These are phyloP conservation scores for Solea senegalensis DNA, from an alignment of 2,113 vertebrate species.

Conservation along the genomic window DNA sequence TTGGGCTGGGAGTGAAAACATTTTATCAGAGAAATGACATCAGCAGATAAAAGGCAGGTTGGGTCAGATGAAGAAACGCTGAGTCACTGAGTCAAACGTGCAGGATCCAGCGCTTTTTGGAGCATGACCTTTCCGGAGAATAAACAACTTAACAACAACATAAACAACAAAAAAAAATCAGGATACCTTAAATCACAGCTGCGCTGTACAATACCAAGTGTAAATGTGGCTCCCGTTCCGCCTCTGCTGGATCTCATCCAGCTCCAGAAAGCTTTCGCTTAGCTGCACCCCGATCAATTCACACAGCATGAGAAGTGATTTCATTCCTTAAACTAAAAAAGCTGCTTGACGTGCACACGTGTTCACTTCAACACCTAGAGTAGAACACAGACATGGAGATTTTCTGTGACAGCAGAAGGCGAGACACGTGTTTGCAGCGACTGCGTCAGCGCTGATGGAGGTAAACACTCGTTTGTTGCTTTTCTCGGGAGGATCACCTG, in stretches of 20 bases:
- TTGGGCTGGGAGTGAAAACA: not conserved
- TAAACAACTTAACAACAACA: no score
- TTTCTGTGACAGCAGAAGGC: no score
- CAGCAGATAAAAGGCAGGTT: not conserved
- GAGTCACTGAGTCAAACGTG: not conserved
- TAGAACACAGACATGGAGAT: no score
- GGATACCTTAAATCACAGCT: not conserved
- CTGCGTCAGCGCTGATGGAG: no score
- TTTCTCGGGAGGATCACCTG: no score
- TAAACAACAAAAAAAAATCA: not conserved
- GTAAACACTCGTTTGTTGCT: no score
- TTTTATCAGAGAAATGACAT: not conserved
- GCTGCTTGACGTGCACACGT: not conserved
- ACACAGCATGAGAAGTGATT: not conserved
- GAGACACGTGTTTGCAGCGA: no score
- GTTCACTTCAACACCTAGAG: not conserved
- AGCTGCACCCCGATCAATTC: not conserved
- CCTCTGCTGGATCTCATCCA: not conserved
- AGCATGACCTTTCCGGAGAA: not conserved
- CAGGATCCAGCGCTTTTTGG: not conserved
- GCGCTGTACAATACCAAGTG: not conserved
- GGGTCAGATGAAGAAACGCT: not conserved
- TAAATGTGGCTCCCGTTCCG: no score
- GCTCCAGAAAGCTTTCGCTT: not conserved
- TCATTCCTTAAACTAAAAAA: not conserved